Percentiles rank a stretch among this genome's conserved stretches.
These are phyloP conservation scores for Gymnoscelis rufifasciata DNA, from an alignment of 2,888 invertebrate species.

Conservation along the genomic window DNA sequence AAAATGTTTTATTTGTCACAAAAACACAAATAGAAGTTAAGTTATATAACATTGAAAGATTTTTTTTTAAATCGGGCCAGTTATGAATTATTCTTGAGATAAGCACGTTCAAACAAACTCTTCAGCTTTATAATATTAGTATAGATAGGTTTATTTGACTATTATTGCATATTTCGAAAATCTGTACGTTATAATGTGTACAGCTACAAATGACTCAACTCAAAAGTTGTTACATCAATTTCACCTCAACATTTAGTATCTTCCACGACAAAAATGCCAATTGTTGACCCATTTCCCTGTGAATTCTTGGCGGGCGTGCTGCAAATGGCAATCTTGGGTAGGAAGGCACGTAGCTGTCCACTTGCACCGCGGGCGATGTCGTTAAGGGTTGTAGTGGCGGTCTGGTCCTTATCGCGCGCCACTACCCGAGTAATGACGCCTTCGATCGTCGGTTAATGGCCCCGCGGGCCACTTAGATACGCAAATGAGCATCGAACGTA, in stretches of 20 bases:
- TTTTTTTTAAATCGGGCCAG: no score
- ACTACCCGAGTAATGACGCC: slow-evolving; percentile 72
- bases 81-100: no score
- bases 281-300: slow-evolving; percentile 34
- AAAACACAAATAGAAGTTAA: no score
- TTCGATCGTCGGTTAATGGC: slow-evolving; percentile 76
- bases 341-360: slow-evolving; percentile 58
- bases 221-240: no score
- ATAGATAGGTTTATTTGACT: no score
- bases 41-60: no score
- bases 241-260: slow-evolving; percentile 15
- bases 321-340: slow-evolving; percentile 40
- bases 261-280: slow-evolving; percentile 28
- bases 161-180: no score
- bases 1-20: no score
- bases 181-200: no score
- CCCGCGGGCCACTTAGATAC: slow-evolving; percentile 76
- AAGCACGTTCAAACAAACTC: no score
- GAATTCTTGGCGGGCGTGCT: slow-evolving; percentile 28
- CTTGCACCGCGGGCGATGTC: slow-evolving; percentile 54
- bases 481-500: slow-evolving; percentile 74
- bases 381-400: slow-evolving; percentile 60
- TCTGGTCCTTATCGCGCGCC: slow-evolving; percentile 67
- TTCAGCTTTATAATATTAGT: no score
- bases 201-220: no score